These are phyloP conservation scores for Esox lucius DNA, from an alignment of 2,797 vertebrate genomes.

Conservation along the genomic window DNA sequence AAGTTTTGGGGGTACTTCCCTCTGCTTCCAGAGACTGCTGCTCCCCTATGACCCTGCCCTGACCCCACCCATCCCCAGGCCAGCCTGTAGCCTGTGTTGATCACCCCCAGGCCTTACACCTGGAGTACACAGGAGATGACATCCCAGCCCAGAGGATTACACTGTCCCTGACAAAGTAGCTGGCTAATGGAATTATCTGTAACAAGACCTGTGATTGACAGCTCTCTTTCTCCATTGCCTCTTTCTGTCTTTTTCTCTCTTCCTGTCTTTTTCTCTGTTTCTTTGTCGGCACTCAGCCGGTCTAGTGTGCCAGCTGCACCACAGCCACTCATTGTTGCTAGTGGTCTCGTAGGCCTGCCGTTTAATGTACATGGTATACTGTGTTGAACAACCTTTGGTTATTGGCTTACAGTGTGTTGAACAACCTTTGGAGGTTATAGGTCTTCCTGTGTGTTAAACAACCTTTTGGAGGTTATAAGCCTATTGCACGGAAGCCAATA, in stretches of 20 bases:
- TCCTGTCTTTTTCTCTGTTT: too few relatives aligned
- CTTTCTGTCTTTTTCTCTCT: too few relatives aligned
- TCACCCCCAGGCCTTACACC: neutral
- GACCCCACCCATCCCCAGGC: neutral
- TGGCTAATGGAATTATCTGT: slow-evolving; percentile 24
- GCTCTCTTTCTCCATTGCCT: neutral
- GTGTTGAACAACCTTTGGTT: neutral
- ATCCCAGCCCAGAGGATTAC: slow-evolving; percentile 10
- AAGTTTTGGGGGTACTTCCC: neutral
- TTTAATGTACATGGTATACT: neutral
- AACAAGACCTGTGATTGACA: slow-evolving; percentile 15
- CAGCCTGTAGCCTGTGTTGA: neutral
- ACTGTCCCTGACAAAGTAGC: slow-evolving; percentile 11
- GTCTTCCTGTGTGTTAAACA: neutral
- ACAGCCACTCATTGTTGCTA: neutral
- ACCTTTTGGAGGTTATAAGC: neutral
- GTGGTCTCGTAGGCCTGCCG: neutral
- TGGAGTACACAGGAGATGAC: neutral
- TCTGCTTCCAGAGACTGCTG: neutral
- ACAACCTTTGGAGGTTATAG: neutral
- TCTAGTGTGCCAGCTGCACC: neutral
- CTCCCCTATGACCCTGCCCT: neutral
- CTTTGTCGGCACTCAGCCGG: neutral
- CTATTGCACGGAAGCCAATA: neutral
- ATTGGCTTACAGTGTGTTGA: neutral